Evolutionary conservation across 2,797 vertebrate species (phyloP), one percentile per base, ranked within the genome.

Genomic region (Peromyscus melanophrys): DNA sequence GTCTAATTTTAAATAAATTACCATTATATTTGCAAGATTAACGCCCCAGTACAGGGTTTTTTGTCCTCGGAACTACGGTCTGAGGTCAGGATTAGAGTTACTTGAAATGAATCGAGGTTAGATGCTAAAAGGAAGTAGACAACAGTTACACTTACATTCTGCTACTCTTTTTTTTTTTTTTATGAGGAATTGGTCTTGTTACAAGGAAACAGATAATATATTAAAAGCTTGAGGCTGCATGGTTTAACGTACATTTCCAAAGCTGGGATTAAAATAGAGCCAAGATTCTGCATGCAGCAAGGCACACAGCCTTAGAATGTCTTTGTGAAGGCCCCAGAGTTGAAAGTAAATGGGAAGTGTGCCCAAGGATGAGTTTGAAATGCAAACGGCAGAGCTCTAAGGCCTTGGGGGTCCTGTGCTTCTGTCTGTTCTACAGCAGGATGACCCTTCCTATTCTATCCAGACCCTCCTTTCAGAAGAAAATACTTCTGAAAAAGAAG

Each of bases 121-220:
- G 43, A 93, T 92, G 88, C 85, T 96, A 95, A 59, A 93, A 96
- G 93, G 34, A 96, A 95, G 59, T 40, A 75, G 77, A 59, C 57
- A 57, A 83, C 95, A 95, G 46, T 75, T 92, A 57, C 82, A 83
- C 89, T 96, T 96, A 82, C 85, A 97, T 97, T 76, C 59, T 89
- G 71, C 89, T 93, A 92, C 23, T 25, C 12, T 43, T 59, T 59
- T 69, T 29, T 34, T 85, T 25, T 63, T 52, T 69, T 46, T 37
- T n/a, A 90, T 76, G 90, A 97, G 82, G 80, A 89, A 23, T 21
- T 98, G 97, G 97, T 59, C 46, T 67, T 77, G 82, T 90, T 93
- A 92, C 5, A 98, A 96, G 92, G 92, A 96, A 97, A 3, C 6
- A 71, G 86, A 89, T 92, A 98, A 95, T 77, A 96, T 96, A 97